Conservation (phyloP, 2,888 invertebrate species). For the Troilus luridus region DNA sequence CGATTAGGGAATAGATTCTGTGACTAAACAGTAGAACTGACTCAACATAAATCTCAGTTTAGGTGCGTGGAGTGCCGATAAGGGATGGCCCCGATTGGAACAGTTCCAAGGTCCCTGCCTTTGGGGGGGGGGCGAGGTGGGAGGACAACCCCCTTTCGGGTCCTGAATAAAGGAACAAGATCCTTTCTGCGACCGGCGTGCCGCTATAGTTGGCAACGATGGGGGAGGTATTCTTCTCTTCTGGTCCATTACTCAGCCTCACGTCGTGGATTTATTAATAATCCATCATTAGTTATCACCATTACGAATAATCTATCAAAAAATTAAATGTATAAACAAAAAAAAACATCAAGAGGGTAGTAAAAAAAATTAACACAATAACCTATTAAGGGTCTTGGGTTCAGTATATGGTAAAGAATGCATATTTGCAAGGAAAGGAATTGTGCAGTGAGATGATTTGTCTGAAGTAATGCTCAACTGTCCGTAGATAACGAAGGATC, state of each 20-base stretch:
- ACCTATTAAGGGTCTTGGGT: too few relatives aligned
- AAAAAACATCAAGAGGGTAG: too few relatives aligned
- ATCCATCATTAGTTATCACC: not conserved
- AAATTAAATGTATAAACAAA: not conserved
- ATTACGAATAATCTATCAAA: not conserved
- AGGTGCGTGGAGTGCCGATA: conserved; percentile 10
- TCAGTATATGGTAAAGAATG: too few relatives aligned
- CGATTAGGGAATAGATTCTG: not conserved
- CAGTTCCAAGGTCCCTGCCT: not conserved
- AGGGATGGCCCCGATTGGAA: not conserved
- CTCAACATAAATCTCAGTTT: not conserved
- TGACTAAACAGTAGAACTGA: not conserved
- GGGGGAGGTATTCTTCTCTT: not conserved
- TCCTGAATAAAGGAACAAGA: conserved; percentile 25
- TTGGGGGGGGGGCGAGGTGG: not conserved
- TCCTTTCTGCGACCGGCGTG: not conserved
- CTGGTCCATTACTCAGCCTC: not conserved
- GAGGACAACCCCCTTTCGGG: not conserved
- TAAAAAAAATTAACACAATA: too few relatives aligned
- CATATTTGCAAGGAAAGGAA: too few relatives aligned
- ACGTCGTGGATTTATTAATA: not conserved
- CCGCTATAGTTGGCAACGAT: not conserved
- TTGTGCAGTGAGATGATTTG: too few relatives aligned
- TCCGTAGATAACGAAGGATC: too few relatives aligned
- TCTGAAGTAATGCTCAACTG: too few relatives aligned